phyloP scores from a whole-genome alignment of 2,113 vertebrate species.

The Corydoras sp. region DNA sequence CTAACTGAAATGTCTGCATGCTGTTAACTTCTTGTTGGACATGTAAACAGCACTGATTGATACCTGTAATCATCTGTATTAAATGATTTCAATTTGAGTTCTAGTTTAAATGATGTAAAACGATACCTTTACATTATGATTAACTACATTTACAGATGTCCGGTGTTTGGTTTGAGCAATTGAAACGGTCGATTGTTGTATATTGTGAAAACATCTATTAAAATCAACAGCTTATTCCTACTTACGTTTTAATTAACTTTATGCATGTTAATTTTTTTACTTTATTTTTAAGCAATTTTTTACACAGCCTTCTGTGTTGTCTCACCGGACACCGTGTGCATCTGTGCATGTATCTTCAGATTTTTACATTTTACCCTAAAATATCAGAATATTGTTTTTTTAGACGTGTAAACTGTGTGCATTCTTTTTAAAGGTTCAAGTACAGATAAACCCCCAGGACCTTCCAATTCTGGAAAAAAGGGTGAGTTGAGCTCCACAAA shows the following conservation, averaged over 20 bases:
- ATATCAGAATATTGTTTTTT: too few relatives aligned
- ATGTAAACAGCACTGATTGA: slow-evolving; percentile 6
- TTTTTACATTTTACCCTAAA: neutral
- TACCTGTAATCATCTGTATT: slow-evolving; percentile 1
- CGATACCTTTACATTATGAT: too few relatives aligned
- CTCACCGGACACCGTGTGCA: neutral
- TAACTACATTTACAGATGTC: too few relatives aligned
- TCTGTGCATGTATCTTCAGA: slow-evolving; percentile 14
- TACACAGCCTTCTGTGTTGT: too few relatives aligned
- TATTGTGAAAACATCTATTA: too few relatives aligned
- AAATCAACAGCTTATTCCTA: too few relatives aligned
- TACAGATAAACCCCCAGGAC: slow-evolving; percentile 88
- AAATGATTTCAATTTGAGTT: neutral
- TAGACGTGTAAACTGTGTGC: slow-evolving; percentile 28
- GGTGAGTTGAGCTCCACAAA: slow-evolving; percentile 84
- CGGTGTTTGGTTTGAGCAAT: too few relatives aligned
- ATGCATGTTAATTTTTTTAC: too few relatives aligned
- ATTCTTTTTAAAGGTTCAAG: slow-evolving; percentile 78
- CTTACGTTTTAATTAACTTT: too few relatives aligned
- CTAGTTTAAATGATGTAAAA: too few relatives aligned
- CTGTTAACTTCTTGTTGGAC: slow-evolving; percentile 37
- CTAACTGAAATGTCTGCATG: slow-evolving; percentile 43
- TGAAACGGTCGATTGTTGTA: too few relatives aligned
- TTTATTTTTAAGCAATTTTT: neutral
- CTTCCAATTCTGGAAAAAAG: slow-evolving; percentile 89